These are phyloP conservation scores for Sarcophilus harrisii DNA, from an alignment of 2,797 vertebrate genomes.

Conservation along the genomic window DNA sequence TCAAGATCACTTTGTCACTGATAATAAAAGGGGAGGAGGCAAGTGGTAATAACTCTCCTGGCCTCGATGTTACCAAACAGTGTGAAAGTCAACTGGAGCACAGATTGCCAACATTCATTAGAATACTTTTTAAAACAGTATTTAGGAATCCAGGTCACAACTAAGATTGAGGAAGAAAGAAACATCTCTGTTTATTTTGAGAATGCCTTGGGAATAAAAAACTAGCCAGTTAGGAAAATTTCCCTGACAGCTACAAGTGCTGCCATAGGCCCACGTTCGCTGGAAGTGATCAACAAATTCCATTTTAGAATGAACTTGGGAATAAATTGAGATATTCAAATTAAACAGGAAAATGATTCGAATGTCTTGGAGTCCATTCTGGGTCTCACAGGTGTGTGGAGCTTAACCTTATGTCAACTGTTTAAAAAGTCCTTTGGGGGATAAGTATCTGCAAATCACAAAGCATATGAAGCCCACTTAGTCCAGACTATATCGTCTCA, in stretches of 20 bases:
- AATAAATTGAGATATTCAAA: background rate
- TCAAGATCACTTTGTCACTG: slow-evolving; percentile 20
- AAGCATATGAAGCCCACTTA: background rate
- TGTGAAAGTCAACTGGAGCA: slow-evolving; percentile 10
- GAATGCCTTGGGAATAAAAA: background rate
- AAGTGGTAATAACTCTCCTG: background rate
- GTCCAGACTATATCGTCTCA: background rate
- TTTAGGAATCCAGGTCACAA: background rate
- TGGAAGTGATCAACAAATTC: background rate
- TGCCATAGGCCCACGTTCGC: background rate
- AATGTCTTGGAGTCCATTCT: background rate
- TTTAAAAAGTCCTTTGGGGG: background rate
- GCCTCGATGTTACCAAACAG: background rate
- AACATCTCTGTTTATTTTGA: background rate
- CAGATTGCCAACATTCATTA: background rate
- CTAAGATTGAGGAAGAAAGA: background rate
- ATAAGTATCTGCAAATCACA: background rate
- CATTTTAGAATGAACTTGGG: background rate
- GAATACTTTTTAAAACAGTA: background rate
- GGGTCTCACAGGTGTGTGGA: background rate
- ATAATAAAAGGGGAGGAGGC: background rate
- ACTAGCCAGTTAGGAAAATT: background rate
- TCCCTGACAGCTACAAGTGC: background rate
- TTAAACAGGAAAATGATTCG: background rate
- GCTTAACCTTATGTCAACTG: background rate